Conservation (phyloP, 2,888 invertebrate species). For the Colletes collaris region DNA sequence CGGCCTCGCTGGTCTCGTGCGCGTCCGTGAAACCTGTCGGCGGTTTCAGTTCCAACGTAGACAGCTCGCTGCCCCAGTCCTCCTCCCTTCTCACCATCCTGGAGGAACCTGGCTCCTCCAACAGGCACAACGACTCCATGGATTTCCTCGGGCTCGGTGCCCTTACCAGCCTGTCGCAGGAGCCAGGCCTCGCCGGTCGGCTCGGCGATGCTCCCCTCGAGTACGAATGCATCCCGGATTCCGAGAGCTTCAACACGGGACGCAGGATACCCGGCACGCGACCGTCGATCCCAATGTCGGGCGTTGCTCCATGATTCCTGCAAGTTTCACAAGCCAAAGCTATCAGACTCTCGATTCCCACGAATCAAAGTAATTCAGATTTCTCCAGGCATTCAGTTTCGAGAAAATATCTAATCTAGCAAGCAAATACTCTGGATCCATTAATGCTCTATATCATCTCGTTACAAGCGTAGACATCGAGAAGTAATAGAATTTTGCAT, state of each 20-base stretch:
- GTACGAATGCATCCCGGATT: constrained; percentile 76
- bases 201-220: constrained; percentile 78
- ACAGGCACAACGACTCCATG: constrained; percentile 77
- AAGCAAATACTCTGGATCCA: too few relatives aligned
- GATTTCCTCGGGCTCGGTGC: constrained; percentile 73
- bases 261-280: constrained; percentile 73
- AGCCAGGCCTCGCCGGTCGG: constrained; percentile 72
- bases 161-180: constrained; percentile 71
- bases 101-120: constrained; percentile 72
- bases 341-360: not conserved
- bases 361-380: not conserved
- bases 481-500: too few relatives aligned
- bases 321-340: not conserved
- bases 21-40: constrained; percentile 83
- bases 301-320: constrained; percentile 78
- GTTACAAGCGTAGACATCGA: too few relatives aligned
- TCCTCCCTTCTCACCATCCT: constrained; percentile 71
- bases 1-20: constrained; percentile 81
- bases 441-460: too few relatives aligned
- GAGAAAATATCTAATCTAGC: too few relatives aligned
- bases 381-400: not conserved
- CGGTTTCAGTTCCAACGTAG: constrained; percentile 83
- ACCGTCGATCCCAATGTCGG: constrained; percentile 77
- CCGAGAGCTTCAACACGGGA: constrained; percentile 76
- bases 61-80: constrained; percentile 79